Evolutionary conservation across 1,140 invertebrate species (phyloP).

Genomic region (Papilio xuthus): DNA sequence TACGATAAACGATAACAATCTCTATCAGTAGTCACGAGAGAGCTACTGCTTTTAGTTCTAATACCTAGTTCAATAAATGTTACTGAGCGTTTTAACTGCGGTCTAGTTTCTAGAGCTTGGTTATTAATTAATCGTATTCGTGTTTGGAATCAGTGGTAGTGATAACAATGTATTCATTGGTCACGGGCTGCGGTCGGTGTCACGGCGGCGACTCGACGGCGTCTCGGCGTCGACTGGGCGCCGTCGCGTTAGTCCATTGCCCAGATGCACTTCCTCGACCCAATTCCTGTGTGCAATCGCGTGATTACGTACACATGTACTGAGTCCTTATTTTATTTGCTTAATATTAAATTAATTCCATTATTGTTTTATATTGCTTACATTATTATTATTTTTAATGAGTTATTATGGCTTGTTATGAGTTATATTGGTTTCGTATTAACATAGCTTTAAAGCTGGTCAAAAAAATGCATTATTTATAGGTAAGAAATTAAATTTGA

Average conservation of each 20-base stretch:
- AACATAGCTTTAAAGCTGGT: too few relatives aligned
- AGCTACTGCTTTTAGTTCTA: background rate
- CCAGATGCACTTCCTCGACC: constrained; percentile 55
- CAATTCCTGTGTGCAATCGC: constrained; percentile 53
- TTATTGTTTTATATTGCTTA: background rate
- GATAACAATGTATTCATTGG: constrained; percentile 6
- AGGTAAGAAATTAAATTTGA: background rate
- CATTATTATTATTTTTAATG: too few relatives aligned
- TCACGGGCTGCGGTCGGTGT: background rate
- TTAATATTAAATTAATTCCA: background rate
- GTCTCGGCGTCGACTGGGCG: constrained; percentile 66
- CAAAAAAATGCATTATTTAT: background rate
- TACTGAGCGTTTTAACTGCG: background rate
- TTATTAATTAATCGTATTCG: constrained; percentile 13
- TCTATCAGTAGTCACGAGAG: background rate
- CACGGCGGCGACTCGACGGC: constrained; percentile 26
- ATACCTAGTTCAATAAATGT: background rate
- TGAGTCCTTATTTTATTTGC: constrained; percentile 18
- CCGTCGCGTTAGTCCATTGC: constrained; percentile 51
- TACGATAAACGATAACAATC: background rate
- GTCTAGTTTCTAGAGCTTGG: background rate
- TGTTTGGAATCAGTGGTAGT: background rate
- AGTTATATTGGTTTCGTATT: too few relatives aligned
- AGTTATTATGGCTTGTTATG: too few relatives aligned
- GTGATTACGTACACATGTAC: constrained; percentile 34